These are phyloP conservation scores for Notechis scutatus DNA, from an alignment of 2,113 vertebrate species.

Conservation along the genomic window DNA sequence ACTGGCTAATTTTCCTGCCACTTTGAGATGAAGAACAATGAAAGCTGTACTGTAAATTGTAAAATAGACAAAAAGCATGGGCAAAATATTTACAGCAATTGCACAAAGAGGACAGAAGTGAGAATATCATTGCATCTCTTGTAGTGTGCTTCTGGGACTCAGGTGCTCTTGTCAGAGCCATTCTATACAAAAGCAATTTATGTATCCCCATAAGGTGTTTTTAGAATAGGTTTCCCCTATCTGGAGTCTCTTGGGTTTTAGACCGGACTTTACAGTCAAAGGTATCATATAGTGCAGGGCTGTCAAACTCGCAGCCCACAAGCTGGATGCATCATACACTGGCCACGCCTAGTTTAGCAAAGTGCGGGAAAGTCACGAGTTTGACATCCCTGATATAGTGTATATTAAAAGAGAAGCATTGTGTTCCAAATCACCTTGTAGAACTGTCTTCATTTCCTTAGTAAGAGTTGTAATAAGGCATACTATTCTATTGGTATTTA, in stretches of 20 bases:
- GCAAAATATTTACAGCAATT: not conserved
- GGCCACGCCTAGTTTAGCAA: too few species aligned
- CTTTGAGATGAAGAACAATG: not conserved
- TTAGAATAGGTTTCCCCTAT: not conserved
- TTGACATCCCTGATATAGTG: not conserved
- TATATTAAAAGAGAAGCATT: not conserved
- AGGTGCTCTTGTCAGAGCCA: not conserved
- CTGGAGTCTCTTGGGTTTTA: not conserved
- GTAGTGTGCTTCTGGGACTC: not conserved
- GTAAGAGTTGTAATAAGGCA: not conserved
- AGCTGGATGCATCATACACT: too few species aligned
- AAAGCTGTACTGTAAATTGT: not conserved
- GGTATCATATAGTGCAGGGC: not conserved
- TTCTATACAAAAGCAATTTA: not conserved
- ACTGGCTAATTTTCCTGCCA: not conserved
- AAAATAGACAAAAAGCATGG: not conserved
- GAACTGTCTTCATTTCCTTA: not conserved
- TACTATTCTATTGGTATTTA: not conserved
- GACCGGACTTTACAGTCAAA: not conserved
- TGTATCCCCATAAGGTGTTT: not conserved
- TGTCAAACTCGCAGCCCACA: too few species aligned
- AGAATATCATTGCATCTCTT: not conserved
- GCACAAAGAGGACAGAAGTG: not conserved
- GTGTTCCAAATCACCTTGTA: not conserved
- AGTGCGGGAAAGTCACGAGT: too few species aligned